Percentiles rank a stretch among this genome's conserved stretches.
Conservation (phyloP, 2,797 vertebrate species). For the Paratrypauchen microcephalus region DNA sequence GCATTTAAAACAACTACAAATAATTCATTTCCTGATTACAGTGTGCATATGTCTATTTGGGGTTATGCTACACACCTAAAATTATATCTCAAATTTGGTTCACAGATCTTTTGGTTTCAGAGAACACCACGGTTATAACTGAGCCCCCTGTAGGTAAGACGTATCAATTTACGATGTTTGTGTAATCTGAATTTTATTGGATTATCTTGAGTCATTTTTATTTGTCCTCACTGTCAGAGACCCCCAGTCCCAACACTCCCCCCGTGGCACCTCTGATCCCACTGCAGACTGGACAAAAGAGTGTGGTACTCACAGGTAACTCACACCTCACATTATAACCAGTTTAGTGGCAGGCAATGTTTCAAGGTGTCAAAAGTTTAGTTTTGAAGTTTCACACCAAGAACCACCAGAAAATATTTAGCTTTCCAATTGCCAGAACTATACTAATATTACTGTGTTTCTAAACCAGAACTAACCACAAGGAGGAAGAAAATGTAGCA, state of each 20-base stretch:
- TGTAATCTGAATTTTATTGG: neutral
- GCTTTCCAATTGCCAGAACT: neutral
- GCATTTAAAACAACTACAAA: neutral
- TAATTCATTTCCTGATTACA: neutral
- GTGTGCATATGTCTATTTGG: neutral
- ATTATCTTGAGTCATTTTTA: neutral
- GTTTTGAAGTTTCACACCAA: neutral
- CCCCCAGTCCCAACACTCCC: neutral
- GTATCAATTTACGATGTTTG: neutral
- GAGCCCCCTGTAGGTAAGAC: conserved; percentile 5
- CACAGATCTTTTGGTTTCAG: conserved; percentile 4
- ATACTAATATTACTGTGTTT: too few relatives aligned
- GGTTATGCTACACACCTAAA: neutral
- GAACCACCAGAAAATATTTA: neutral
- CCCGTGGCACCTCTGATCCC: neutral
- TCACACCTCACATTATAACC: conserved; percentile 12
- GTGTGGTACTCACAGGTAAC: conserved; percentile 62
- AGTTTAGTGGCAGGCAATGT: neutral
- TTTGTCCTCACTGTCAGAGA: conserved; percentile 38
- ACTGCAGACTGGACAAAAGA: conserved; percentile 24
- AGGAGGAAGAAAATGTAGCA: too few relatives aligned
- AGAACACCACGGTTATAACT: conserved; percentile 3
- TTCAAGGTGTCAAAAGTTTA: neutral
- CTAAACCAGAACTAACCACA: too few relatives aligned
- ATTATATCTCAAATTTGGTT: neutral